Evolutionary conservation across 2,888 invertebrate species (phyloP).

Genomic region (Spisula solida): DNA sequence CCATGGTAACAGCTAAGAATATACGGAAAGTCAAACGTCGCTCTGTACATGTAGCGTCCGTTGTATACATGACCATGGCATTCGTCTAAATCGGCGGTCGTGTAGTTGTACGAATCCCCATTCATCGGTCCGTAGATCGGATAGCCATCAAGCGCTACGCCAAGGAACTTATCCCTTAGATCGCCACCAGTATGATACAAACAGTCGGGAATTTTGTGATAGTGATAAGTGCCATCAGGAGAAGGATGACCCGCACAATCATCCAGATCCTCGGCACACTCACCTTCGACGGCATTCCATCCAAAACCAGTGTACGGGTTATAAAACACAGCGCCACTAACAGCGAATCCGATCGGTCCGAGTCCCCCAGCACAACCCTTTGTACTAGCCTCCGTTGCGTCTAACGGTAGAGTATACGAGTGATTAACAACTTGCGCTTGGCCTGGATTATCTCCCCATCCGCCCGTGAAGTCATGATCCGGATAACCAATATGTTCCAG

Average conservation of each 20-base stretch:
- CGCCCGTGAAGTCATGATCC: conserved; percentile 53
- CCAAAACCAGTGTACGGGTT: conserved; percentile 62
- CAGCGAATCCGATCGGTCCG: conserved; percentile 65
- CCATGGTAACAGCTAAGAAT: conserved; percentile 58
- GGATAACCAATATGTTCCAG: conserved; percentile 54
- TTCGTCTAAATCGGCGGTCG: conserved; percentile 42
- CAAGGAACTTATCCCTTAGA: conserved; percentile 58
- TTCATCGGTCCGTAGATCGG: conserved; percentile 58
- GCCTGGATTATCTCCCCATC: conserved; percentile 61
- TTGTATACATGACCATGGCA: conserved; percentile 51
- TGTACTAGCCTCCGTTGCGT: conserved; percentile 36
- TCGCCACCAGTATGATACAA: conserved; percentile 31
- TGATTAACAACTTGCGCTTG: conserved; percentile 52
- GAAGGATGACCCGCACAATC: conserved; percentile 54
- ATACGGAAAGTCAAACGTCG: conserved; percentile 53
- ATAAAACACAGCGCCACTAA: conserved; percentile 64
- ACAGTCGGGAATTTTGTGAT: conserved; percentile 61
- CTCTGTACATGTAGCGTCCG: conserved; percentile 54
- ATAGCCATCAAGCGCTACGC: conserved; percentile 63
- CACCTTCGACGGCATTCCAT: conserved; percentile 63
- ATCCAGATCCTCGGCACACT: conserved; percentile 61
- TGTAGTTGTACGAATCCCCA: conserved; percentile 29
- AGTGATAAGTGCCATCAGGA: conserved; percentile 56
- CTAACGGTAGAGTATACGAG: conserved; percentile 49
- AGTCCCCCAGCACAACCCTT: conserved; percentile 65